Base-by-base conservation (phyloP, 2,113 vertebrate species). In the Grallaria varia region DNA sequence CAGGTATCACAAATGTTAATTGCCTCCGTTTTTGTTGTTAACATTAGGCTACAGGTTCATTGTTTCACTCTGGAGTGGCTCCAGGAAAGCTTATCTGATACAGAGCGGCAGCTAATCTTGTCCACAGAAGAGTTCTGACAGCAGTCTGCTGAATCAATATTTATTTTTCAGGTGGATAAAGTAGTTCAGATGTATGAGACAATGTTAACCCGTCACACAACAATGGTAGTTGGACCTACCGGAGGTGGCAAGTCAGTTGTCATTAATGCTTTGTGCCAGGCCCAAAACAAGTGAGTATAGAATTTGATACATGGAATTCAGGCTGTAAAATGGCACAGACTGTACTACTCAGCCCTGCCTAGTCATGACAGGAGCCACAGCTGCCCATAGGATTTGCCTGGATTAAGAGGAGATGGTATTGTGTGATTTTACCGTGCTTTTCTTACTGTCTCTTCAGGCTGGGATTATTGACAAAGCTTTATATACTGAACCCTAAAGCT, bases 131-230 rank as follows among this genome's bases (percentile, higher is more conserved):
- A 39, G 30, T 55, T 76, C 22, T 3, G 8, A 9, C 12, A 77
- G 40, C 8, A 58, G 24, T 63, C 30, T 63, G 1, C 42, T 84
- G 44, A 71, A 72, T 42, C 30, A 13, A 5, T 67, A 5, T 64
- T n/a, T 86, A 24, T 88, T 92, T 95, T 85, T 10, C 92, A 99
- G 99, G 99, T 99, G 96, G 99, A 99, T 96, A 99, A 99, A 98
- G 99, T 99, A 82, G 98, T 99, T 59, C 99, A 99, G 94, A 98
- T 99, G 98, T 99, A 99, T 60, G 99, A 99, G 97, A 99, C 99
- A 15, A 99, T 99, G 99, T 97, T 99, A 96, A 99, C 99, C 62
- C 98, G 99, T 75, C 99, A 99, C 96, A 99, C 99, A 3, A 99
- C 99, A 0, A 99, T 99, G 99, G 96, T 99, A 74, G 99, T 99